Conservation (phyloP, 2,113 vertebrate species). For the Sinocyclocheilus rhinocerous region DNA sequence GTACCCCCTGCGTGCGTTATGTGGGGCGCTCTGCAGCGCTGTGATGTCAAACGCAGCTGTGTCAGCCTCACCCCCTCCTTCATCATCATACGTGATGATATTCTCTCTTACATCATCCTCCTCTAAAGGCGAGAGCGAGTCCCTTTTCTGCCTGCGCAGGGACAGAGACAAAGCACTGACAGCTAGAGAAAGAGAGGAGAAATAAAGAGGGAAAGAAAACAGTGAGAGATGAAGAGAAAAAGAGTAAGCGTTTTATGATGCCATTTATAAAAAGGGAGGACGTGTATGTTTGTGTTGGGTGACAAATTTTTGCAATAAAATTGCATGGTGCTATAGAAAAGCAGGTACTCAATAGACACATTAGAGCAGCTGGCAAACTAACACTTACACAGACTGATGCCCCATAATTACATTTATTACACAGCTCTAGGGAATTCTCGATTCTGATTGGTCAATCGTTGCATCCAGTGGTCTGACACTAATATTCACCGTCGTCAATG, state of each 20-base stretch:
- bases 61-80: constrained; percentile 89
- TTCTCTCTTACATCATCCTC: constrained; percentile 90
- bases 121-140: constrained; percentile 83
- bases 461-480: background rate
- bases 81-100: constrained; percentile 90
- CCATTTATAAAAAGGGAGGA: constrained; percentile 51
- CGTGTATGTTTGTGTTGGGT: constrained; percentile 36
- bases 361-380: constrained; percentile 22
- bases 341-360: constrained; percentile 40
- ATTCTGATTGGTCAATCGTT: background rate
- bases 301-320: constrained; percentile 47
- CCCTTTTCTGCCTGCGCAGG: constrained; percentile 84
- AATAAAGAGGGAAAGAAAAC: background rate
- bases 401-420: background rate
- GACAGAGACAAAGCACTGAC: constrained; percentile 82
- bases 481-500: background rate
- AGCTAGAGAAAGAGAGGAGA: constrained; percentile 49
- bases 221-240: constrained; percentile 54
- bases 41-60: constrained; percentile 90
- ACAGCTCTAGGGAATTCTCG: background rate
- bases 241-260: constrained; percentile 60
- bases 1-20: constrained; percentile 73
- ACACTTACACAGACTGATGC: constrained; percentile 11
- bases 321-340: constrained; percentile 34
- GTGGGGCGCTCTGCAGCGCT: constrained; percentile 82